A percentile compares a stretch with the other conserved stretches of the same genome.
Conservation (phyloP, 30 jellyfish, hydroid and myxozoan species). For the Phacellophora camtschatica region DNA sequence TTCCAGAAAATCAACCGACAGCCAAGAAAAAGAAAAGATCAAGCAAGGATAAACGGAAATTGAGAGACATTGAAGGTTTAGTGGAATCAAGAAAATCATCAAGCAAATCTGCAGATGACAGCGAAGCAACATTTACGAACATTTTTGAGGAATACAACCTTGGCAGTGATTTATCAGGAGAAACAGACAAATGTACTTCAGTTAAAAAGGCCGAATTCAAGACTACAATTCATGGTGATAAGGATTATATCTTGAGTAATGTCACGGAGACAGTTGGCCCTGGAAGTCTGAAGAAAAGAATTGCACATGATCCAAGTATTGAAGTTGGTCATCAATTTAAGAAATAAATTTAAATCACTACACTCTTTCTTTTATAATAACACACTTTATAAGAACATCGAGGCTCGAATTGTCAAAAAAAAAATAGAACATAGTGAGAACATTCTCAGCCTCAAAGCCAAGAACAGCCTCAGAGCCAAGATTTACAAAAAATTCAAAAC, state of each 20-base stretch:
- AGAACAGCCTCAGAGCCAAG: too few species aligned
- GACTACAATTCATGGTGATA: neutral
- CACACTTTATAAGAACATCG: too few species aligned
- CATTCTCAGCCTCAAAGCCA: too few species aligned
- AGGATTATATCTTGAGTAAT: neutral
- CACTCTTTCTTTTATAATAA: too few species aligned
- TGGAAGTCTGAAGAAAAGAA: constrained; percentile 74
- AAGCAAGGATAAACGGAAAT: neutral
- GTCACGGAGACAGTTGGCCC: constrained; percentile 64
- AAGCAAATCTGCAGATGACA: constrained; percentile 43
- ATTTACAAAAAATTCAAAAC: too few species aligned
- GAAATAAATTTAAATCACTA: too few species aligned
- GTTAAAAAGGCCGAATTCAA: neutral
- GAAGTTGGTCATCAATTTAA: constrained; percentile 46
- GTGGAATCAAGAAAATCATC: constrained; percentile 7
- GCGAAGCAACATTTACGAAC: constrained; percentile 37
- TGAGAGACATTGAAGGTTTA: neutral
- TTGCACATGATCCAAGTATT: constrained; percentile 65
- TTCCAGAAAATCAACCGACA: neutral
- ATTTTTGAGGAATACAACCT: constrained; percentile 47
- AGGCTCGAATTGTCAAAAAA: too few species aligned
- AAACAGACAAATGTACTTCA: neutral
- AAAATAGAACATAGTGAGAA: too few species aligned
- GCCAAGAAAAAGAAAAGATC: neutral
- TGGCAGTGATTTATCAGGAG: neutral